Conservation (phyloP, 1,140 invertebrate genomes). For the Drosophila albomicans region DNA sequence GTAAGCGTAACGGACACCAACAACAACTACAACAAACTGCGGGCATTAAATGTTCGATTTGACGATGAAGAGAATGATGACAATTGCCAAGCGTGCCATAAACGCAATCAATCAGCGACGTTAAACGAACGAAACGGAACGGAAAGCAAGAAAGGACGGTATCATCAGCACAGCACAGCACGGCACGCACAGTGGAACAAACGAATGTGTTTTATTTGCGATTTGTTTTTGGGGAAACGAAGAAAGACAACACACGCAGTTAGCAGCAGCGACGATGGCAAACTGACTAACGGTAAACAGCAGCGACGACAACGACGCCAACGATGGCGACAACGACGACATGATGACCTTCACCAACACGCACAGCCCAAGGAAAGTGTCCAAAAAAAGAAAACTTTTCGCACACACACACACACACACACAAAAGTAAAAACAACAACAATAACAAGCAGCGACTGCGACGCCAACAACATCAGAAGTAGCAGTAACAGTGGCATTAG, state of each 20-base stretch:
- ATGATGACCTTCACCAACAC: slow-evolving; percentile 83
- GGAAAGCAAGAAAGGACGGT: slow-evolving; percentile 15
- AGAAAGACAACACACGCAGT: slow-evolving; percentile 43
- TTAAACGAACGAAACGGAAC: slow-evolving; percentile 15
- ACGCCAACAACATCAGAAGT: slow-evolving; percentile 42
- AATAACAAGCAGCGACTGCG: slow-evolving; percentile 41
- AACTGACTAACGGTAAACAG: slow-evolving; percentile 57
- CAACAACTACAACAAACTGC: too few species aligned
- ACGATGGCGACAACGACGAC: slow-evolving; percentile 56
- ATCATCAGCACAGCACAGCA: slow-evolving; percentile 25
- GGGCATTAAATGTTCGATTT: slow-evolving; percentile 69
- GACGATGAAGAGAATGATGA: slow-evolving; percentile 47
- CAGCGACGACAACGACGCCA: slow-evolving; percentile 26
- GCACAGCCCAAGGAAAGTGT: slow-evolving; percentile 66
- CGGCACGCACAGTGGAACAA: slow-evolving; percentile 23
- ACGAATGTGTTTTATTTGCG: slow-evolving; percentile 11
- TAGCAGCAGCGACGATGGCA: slow-evolving; percentile 39
- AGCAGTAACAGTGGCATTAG: slow-evolving; percentile 11
- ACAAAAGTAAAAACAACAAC: neutral
- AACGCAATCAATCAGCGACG: slow-evolving; percentile 68
- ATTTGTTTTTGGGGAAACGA: slow-evolving; percentile 13
- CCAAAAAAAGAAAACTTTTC: slow-evolving; percentile 77
- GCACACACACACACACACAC: slow-evolving; percentile 48
- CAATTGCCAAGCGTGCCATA: slow-evolving; percentile 58
- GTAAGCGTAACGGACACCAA: slow-evolving; percentile 33